These are phyloP conservation scores for Acrossocheilus wenchowensis DNA, from an alignment of 2,797 vertebrate species.

Conservation along the genomic window DNA sequence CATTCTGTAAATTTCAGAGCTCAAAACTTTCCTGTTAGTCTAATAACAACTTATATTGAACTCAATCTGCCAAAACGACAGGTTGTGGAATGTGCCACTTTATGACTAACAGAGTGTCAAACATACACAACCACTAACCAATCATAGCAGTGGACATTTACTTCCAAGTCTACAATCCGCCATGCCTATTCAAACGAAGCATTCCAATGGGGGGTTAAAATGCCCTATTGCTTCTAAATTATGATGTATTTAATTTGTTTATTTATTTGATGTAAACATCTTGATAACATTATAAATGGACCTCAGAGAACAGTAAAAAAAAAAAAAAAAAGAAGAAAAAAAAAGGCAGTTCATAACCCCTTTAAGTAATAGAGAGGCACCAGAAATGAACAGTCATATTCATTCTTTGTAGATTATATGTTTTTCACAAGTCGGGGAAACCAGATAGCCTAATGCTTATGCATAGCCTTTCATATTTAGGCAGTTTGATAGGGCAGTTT, in stretches of 20 bases:
- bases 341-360: no score
- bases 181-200: neutral
- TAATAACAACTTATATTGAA: neutral
- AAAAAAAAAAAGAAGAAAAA: no score
- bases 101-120: neutral
- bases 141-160: neutral
- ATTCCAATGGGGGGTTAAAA: no score
- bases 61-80: neutral
- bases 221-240: no score
- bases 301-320: no score
- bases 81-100: neutral
- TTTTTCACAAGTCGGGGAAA: neutral
- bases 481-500: neutral
- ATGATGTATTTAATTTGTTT: neutral
- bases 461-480: neutral
- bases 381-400: neutral
- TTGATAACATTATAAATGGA: no score
- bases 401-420: neutral
- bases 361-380: neutral
- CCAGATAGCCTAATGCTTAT: neutral
- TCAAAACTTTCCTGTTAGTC: neutral
- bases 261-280: no score
- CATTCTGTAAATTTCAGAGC: neutral
- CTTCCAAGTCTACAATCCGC: neutral
- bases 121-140: neutral